These are phyloP conservation scores for Cichlasoma orientale DNA, from an alignment of 2,797 vertebrate genomes.

Conservation along the genomic window DNA sequence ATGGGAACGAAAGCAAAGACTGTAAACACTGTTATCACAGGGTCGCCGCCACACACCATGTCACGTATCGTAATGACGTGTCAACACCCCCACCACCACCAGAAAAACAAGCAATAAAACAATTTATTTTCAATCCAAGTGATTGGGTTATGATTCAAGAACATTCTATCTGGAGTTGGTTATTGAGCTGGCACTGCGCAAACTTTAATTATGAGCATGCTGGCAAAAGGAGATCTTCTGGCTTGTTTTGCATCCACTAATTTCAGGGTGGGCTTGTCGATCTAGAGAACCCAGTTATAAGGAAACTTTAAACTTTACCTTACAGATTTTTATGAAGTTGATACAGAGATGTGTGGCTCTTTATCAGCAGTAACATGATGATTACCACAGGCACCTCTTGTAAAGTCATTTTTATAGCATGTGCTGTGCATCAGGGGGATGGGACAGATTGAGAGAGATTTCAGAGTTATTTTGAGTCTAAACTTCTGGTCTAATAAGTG, in stretches of 20 bases:
- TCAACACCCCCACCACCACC: background rate
- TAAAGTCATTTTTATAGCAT: background rate
- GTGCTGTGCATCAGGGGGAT: background rate
- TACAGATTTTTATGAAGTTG: background rate
- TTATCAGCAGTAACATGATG: background rate
- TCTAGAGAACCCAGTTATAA: background rate
- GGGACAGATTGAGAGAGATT: conserved; percentile 20
- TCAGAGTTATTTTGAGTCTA: background rate
- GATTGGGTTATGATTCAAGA: background rate
- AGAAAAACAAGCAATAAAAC: too few species aligned
- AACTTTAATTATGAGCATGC: too few species aligned
- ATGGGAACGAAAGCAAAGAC: conserved; percentile 2
- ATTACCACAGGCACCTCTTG: background rate
- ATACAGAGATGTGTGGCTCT: background rate
- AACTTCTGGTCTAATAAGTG: background rate
- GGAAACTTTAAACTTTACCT: background rate
- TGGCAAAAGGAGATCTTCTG: background rate
- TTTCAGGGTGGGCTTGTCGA: background rate
- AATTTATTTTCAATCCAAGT: background rate
- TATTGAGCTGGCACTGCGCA: background rate
- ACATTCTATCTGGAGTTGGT: background rate
- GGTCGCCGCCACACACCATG: background rate
- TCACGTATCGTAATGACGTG: background rate
- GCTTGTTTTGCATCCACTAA: background rate
- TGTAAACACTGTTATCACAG: conserved; percentile 23